Evolutionary conservation across 2,113 vertebrate species (phyloP), one percentile per base, ranked within the genome.

Genomic region (Channa maculata): DNA sequence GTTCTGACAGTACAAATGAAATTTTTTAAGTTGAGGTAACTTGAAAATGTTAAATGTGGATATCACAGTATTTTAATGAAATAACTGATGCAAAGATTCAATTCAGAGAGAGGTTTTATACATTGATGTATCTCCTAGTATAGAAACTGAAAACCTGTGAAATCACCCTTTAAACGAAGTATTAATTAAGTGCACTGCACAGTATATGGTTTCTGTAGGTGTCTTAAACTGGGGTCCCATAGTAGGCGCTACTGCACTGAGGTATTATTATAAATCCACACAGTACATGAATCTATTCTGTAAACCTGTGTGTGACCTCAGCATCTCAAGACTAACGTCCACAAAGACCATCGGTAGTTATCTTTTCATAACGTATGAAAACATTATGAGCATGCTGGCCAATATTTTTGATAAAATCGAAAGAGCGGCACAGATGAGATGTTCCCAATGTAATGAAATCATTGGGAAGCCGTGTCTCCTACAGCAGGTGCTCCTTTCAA

Each of bases 401-500:
- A 46, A 36, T 58, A n/a, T 38, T 44, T 5, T 55, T 34, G 15
- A n/a, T 58, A 37, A 54, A 63, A 74, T 36, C 70, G 34, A 79
- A 75, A 65, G 5, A 0, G 38, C 2, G 5, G 0, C 11, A 15
- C 41, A 39, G 46, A 75, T 71, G 74, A 14, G 38, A 45, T 8
- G 39, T 48, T 44, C 12, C 46, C 24, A 1, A 43, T 39, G 45
- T 39, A 41, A n/a, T 52, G 11, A 46, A 59, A 64, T 60, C 64
- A 44, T 5, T 57, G 55, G 34, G 45, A 66, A 49, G 39, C 60
- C 36, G 45, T 10, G 14, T 58, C 15, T 53, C 45, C 13, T 49
- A 65, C 11, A 75, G 55, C 66, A 68, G 45, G 14, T 43, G 13
- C 7, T 69, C 48, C 50, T 71, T 71, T 75, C 41, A 57, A 3